phyloP scores from a whole-genome alignment of 2,888 invertebrate genomes.

The Drosophila kambysellisi region DNA sequence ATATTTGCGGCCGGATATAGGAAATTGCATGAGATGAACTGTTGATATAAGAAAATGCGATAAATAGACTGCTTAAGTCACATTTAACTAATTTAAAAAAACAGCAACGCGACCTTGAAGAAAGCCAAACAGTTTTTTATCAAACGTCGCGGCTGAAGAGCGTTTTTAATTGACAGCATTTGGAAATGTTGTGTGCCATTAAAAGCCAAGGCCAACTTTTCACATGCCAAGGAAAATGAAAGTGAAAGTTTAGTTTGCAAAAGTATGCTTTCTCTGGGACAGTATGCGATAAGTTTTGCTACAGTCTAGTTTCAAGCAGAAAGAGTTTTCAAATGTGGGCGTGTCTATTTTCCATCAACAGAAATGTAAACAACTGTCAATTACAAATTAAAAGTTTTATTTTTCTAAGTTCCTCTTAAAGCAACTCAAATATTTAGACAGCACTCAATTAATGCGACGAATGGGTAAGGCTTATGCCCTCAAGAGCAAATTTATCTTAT shows the following conservation, averaged over 20 bases:
- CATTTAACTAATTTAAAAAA: not conserved
- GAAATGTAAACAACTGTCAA: not conserved
- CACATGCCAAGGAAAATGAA: not conserved
- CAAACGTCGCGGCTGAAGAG: not conserved
- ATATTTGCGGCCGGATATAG: constrained; percentile 4
- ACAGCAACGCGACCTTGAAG: not conserved
- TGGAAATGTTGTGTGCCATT: constrained; percentile 4
- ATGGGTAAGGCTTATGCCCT: not conserved
- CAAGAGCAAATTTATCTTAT: not conserved
- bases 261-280: not conserved
- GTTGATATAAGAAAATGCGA: constrained; percentile 1
- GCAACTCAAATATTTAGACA: not conserved
- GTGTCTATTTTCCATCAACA: not conserved
- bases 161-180: constrained; percentile 27
- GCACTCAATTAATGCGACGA: not conserved
- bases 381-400: not conserved
- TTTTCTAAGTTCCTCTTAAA: not conserved
- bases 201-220: constrained; percentile 30
- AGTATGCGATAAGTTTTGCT: not conserved
- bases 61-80: constrained; percentile 2
- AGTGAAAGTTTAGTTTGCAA: constrained; percentile 6
- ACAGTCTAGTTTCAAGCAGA: not conserved
- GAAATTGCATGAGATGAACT: not conserved
- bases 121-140: not conserved
- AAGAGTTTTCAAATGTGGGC: not conserved